Base-by-base conservation (phyloP, 2,888 invertebrate genomes). In the Chamaedrilus cognettii region DNA sequence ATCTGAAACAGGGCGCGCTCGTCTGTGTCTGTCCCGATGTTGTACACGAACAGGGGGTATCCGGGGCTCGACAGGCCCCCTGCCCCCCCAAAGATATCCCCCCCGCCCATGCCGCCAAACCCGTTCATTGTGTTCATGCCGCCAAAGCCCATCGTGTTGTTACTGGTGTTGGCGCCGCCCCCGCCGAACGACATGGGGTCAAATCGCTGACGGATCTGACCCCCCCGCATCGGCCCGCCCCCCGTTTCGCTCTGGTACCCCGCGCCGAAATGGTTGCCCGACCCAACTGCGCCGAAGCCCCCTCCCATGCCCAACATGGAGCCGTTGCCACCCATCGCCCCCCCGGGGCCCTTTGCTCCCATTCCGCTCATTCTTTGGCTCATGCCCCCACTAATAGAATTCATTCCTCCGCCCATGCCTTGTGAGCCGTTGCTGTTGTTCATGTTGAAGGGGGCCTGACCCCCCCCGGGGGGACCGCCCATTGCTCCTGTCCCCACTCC, bases 11-110 rank as follows among this genome's bases (percentile, higher is more conserved):
- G 74, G 23, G 79, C 78, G 58, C 78, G 76, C 61, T 84, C 84
- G 68, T 82, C 80, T 0, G 83, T 80, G 64, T 82, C 79, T 11
- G 77, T 74, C 1, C 84, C 84, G 70, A 84, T 83, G 74, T 84
- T 84, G 71, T 82, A 83, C n/a, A 82, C 83, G 75, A 83, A 84
- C 31, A 84, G 74, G 50, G 80, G 77, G 67, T 77, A 77, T 28
- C 79, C 80, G 26, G 50, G 28, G 28, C 64, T 59, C 15, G 31
- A 58, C 7, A 42, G 56, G 34, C 30, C 34, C 34, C 32, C 59
- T 31, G 58, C 60, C 50, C n/a, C 58, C 57, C 62, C 66, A n/a
- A n/a, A n/a, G n/a, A n/a, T n/a, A 58, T 33, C 51, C 19, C 64
- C 59, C 30, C 56, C 60, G 28, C 67, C 58, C 42, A 32, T 56